Base-by-base conservation (phyloP, 2,797 vertebrate genomes). In the Oreortyx pictus region DNA sequence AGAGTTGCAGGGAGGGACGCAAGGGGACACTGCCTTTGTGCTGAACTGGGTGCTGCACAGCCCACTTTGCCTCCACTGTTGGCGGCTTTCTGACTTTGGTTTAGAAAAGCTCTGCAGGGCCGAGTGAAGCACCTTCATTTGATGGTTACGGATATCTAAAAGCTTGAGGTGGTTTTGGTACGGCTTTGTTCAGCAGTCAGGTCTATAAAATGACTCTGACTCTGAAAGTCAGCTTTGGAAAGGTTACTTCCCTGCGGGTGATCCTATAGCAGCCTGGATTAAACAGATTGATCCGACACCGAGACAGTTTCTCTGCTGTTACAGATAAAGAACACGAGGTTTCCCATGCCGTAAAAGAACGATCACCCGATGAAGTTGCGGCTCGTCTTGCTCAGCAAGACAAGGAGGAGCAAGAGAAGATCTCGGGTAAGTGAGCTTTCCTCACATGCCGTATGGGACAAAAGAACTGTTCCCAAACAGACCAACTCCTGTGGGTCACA, bases 381-480 rank as follows among this genome's bases (percentile, higher is more conserved):
- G 98, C 98, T 44, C 97, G 98, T 49, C 98, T 99, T 82, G 98
- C 98, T 31, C 97, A 98, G 46, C 98, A 99, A 94, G 99, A 99
- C 64, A 97, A 97, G 93, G 97, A 98, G 41, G 99, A 99, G 66
- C 97, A 98, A 88, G 97, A 98, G 66, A 93, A 95, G 62, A 67
- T 99, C 35, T 74, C 98, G 22, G 97, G 99, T 99, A 96, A 83
- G 98, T 94, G 29, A 2, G 7, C 60, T 73, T 18, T 54, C 8
- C 22, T 84, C 12, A 8, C 0, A 1, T 16, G 9, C n/a, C 70
- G 3, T 24, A 18, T 0, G 0, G 14, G 47, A n/a, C 22, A 61
- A 27, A 61, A 57, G 37, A 72, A 6, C 15, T 20, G 37, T 41
- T 91, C 44, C 62, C 11, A 4, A 76, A n/a, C 47, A 52, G 43